These are phyloP conservation scores for Sebastes schlegelii DNA, from an alignment of 2,113 vertebrate genomes.

Conservation along the genomic window DNA sequence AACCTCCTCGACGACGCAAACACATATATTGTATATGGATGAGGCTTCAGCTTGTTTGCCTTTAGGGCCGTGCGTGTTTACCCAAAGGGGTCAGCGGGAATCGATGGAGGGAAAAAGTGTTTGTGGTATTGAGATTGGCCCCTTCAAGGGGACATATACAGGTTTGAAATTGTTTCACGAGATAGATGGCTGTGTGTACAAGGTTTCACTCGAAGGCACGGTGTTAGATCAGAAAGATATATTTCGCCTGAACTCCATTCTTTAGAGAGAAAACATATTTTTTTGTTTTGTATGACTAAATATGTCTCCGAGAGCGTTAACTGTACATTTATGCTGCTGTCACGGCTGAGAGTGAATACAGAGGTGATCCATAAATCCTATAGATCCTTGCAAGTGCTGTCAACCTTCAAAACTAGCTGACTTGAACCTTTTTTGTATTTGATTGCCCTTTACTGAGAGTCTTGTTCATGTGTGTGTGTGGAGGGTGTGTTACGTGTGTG, in stretches of 20 bases:
- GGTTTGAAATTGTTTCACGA: slow-evolving; percentile 26
- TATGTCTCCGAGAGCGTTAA: background rate
- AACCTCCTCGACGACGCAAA: background rate
- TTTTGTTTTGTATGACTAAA: background rate
- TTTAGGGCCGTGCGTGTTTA: slow-evolving; percentile 60
- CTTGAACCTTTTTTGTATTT: slow-evolving; percentile 72
- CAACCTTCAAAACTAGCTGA: slow-evolving; percentile 66
- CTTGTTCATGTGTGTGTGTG: slow-evolving; percentile 39
- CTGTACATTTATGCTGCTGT: slow-evolving; percentile 32
- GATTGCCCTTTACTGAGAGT: slow-evolving; percentile 66
- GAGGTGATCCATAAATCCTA: slow-evolving; percentile 47
- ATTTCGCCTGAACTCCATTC: background rate
- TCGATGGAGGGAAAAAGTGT: slow-evolving; percentile 49
- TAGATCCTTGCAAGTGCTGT: slow-evolving; percentile 59
- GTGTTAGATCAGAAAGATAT: background rate
- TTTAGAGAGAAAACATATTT: background rate
- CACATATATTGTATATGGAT: slow-evolving; percentile 38
- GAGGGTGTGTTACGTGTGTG: slow-evolving; percentile 17
- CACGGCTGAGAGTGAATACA: slow-evolving; percentile 29
- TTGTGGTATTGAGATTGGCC: slow-evolving; percentile 25
- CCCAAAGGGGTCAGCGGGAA: slow-evolving; percentile 56
- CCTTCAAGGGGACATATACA: slow-evolving; percentile 51
- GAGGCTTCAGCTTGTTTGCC: slow-evolving; percentile 61
- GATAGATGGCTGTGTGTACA: slow-evolving; percentile 20
- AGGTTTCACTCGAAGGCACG: background rate